A percentile compares a stretch with the other conserved stretches of the same genome.
These are phyloP conservation scores for Eueremaeus valkanovi DNA, from an alignment of 2,888 invertebrate genomes.

Conservation along the genomic window DNA sequence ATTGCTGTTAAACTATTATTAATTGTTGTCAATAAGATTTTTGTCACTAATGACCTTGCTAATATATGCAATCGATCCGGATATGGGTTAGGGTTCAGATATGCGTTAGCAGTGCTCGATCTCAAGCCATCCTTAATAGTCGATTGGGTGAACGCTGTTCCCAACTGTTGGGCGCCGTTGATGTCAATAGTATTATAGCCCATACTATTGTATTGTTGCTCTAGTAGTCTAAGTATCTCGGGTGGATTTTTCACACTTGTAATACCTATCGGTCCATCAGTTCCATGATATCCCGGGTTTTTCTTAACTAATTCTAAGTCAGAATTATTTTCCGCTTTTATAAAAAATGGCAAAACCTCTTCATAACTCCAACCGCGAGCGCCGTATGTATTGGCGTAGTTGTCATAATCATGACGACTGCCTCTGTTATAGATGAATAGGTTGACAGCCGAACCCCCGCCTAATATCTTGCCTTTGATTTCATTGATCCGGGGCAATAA, in stretches of 20 bases:
- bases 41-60: not conserved
- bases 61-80: not conserved
- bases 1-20: not conserved
- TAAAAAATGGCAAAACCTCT: conserved; percentile 5
- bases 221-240: not conserved
- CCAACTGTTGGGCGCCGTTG: conserved; percentile 3
- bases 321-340: conserved; percentile 7
- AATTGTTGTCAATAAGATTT: not conserved
- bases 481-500: too few relatives aligned
- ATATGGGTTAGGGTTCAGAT: conserved; percentile 1
- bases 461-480: not conserved
- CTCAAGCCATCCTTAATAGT: not conserved
- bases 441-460: conserved; percentile 4
- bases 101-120: conserved; percentile 26
- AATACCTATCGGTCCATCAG: not conserved
- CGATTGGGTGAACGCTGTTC: not conserved
- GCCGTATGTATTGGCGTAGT: not conserved
- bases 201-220: not conserved
- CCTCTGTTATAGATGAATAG: not conserved
- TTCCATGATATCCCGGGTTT: conserved; percentile 7
- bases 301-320: not conserved
- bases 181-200: not conserved
- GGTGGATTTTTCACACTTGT: not conserved
- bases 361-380: not conserved
- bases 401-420: not conserved